phyloP scores from a whole-genome alignment of 2,113 vertebrate species.

The Callopanchax toddi region DNA sequence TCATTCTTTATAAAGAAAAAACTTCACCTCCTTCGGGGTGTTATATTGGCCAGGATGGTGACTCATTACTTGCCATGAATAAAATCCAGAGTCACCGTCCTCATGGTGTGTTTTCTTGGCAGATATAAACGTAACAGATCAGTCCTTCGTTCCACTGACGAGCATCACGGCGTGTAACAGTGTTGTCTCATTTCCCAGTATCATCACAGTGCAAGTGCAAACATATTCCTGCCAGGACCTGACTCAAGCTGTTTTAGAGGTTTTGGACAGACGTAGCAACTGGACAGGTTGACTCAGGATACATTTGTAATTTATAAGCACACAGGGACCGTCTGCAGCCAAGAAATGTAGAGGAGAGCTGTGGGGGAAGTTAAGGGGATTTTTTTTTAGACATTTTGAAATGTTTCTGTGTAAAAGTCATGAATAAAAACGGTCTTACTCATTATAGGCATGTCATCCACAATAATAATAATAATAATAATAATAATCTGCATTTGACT shows the following conservation, averaged over 20 bases:
- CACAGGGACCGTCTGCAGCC: neutral
- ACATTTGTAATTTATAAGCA: conserved; percentile 36
- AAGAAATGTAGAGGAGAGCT: no score
- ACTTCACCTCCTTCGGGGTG: neutral
- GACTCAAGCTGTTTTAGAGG: conserved; percentile 13
- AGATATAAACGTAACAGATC: conserved; percentile 58
- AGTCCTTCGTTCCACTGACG: conserved; percentile 36
- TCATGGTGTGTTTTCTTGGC: conserved; percentile 39
- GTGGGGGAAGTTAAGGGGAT: no score
- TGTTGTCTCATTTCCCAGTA: conserved; percentile 59
- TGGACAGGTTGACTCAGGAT: conserved; percentile 15
- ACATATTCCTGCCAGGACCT: conserved; percentile 17
- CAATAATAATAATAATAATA: no score
- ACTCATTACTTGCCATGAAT: conserved; percentile 15
- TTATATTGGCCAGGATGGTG: conserved; percentile 21
- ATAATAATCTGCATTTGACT: no score
- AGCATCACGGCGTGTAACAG: conserved; percentile 52
- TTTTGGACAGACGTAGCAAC: conserved; percentile 18
- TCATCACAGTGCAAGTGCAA: conserved; percentile 46
- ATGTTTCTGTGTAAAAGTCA: no score
- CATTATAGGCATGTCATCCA: no score
- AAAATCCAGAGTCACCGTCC: conserved; percentile 26
- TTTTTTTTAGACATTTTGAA: no score
- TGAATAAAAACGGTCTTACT: no score
- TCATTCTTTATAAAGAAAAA: conserved; percentile 5